Conservation (phyloP, 2,888 invertebrate species). For the Chydorus sphaericus region DNA sequence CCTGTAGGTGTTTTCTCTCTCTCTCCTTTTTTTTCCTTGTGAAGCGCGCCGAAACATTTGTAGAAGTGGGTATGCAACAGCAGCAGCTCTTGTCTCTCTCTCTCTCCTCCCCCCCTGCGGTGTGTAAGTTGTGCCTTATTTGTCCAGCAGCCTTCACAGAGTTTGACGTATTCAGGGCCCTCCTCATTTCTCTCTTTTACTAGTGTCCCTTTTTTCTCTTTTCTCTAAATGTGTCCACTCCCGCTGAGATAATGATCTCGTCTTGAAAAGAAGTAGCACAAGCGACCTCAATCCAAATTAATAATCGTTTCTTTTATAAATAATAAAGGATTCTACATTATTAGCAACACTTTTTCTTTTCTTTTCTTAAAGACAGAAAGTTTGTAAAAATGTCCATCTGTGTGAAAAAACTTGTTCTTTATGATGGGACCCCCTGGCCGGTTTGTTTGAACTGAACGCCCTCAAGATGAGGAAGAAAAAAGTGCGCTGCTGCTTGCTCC, state of each 20-base stretch:
- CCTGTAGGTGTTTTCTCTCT: background rate
- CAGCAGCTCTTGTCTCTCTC: background rate
- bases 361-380: background rate
- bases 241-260: too few relatives aligned
- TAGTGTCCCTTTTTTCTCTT: background rate
- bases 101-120: background rate
- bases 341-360: too few relatives aligned
- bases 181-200: background rate
- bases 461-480: background rate
- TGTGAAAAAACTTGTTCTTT: conserved; percentile 7
- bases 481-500: background rate
- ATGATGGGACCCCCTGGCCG: conserved; percentile 4
- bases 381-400: background rate
- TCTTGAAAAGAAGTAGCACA: too few relatives aligned
- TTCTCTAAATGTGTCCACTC: background rate
- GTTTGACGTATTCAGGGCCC: background rate
- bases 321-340: too few relatives aligned
- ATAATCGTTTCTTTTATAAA: too few relatives aligned
- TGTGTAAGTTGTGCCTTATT: background rate
- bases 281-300: too few relatives aligned
- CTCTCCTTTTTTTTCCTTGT: background rate
- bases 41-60: background rate
- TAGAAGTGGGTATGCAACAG: background rate
- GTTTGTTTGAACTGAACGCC: conserved; percentile 8
- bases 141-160: conserved; percentile 1